Base-by-base conservation (phyloP, 2,113 vertebrate genomes). In the Erpornis zantholeuca region DNA sequence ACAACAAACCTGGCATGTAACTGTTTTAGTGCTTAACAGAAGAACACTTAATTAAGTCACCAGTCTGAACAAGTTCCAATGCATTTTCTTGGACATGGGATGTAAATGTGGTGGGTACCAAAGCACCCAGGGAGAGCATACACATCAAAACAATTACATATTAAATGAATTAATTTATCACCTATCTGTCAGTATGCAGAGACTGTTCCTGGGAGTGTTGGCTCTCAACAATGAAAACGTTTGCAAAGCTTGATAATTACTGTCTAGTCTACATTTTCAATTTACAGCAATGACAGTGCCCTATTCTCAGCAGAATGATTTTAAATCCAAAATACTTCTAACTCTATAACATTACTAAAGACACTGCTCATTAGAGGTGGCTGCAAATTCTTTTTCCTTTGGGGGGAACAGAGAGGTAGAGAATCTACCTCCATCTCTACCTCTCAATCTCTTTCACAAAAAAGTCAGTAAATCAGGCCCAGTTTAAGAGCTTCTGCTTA, bases 31-130 rank as follows among this genome's bases (percentile, higher is more conserved):
- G 2, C 53, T 93, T 33, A 83, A 45, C 64, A 95, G 75, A 42
- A 72, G 64, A 90, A 77, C 40, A 14, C 15, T 84, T 83, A 80
- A 95, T 95, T 95, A 96, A 91, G 78, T 29, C 80, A 87, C 92
- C 36, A 69, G 70, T 65, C 94, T 94, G 77, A 89, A 93, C 94
- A 92, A 93, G 94, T 93, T 89, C 72, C 77, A 88, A 91, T 82
- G 66, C 19, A 84, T 76, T 86, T 96, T 78, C 85, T 82, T 94
- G 66, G 69, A 90, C 92, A 83, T 33, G 75, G 50, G 78, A 81
- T 91, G 72, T 40, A 88, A 86, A 82, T 80, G 64, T 71, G 87
- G 76, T 80, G 76, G 94, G 72, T 70, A 93, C 75, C 64, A 80
- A 69, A 87, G 92, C 72, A 94, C 40, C 12, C 56, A 38, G 20